Evolutionary conservation across 2,113 vertebrate species (phyloP).

Genomic region (Oryzias celebensis): DNA sequence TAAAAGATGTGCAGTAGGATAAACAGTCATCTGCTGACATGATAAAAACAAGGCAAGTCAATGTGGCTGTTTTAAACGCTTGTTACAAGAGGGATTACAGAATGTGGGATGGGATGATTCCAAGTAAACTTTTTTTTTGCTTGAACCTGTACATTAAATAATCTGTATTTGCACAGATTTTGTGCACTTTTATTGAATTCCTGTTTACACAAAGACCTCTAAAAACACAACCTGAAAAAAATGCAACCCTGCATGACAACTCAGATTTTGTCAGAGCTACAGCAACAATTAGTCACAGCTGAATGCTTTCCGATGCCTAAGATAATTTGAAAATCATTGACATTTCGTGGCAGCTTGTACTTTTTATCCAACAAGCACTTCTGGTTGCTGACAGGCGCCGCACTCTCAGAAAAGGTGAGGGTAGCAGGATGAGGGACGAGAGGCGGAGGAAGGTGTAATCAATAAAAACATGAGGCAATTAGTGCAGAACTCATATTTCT

Average conservation of each 20-base stretch:
- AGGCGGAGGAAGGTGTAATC: constrained; percentile 44
- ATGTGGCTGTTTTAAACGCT: constrained; percentile 47
- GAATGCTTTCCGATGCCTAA: constrained; percentile 53
- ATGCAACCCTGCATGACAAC: constrained; percentile 8
- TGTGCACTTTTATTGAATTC: constrained; percentile 20
- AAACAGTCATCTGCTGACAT: constrained; percentile 24
- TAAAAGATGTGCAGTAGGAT: constrained; percentile 35
- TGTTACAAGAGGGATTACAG: constrained; percentile 50
- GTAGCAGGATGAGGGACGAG: constrained; percentile 41
- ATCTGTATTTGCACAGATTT: background rate
- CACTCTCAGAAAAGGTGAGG: constrained; percentile 25
- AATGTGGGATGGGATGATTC: constrained; percentile 37
- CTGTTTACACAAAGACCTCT: constrained; percentile 12
- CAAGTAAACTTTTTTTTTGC: constrained; percentile 48
- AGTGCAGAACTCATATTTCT: constrained; percentile 62
- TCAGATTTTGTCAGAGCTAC: constrained; percentile 14
- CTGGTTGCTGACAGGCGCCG: constrained; percentile 39
- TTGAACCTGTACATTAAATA: constrained; percentile 12
- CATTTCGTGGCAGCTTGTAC: constrained; percentile 33
- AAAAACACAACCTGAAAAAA: constrained; percentile 3
- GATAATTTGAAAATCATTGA: constrained; percentile 57
- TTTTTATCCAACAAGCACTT: constrained; percentile 25
- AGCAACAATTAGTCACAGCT: constrained; percentile 44
- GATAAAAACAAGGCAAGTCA: constrained; percentile 16
- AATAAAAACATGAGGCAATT: constrained; percentile 69